These are phyloP conservation scores for Apodemus sylvaticus DNA, from an alignment of 2,113 vertebrate species.

Conservation along the genomic window DNA sequence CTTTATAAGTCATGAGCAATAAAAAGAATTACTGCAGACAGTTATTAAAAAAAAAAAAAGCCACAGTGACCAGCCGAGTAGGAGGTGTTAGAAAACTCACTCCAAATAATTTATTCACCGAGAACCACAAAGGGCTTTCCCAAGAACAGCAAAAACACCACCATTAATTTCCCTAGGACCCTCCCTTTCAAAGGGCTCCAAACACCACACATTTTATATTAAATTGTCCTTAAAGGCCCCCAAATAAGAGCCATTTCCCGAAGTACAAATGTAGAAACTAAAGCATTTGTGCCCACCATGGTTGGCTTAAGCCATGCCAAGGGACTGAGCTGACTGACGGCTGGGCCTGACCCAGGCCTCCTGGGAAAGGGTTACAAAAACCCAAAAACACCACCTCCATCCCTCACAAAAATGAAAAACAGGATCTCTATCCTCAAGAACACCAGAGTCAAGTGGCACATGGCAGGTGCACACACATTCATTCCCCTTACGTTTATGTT, in stretches of 20 bases:
- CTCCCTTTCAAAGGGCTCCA: constrained; percentile 71
- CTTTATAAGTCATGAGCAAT: constrained; percentile 74
- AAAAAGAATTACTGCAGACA: constrained; percentile 70
- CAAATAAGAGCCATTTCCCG: constrained; percentile 70
- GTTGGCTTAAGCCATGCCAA: constrained; percentile 18
- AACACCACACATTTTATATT: constrained; percentile 71
- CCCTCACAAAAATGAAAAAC: constrained; percentile 26
- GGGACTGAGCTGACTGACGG: not conserved
- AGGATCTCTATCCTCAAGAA: not conserved
- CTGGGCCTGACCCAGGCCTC: not conserved
- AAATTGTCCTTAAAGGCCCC: constrained; percentile 75
- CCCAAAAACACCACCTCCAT: not conserved
- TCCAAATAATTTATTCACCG: constrained; percentile 76
- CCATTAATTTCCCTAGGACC: constrained; percentile 74
- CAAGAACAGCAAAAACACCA: constrained; percentile 76
- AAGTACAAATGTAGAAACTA: constrained; percentile 50
- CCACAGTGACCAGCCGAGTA: constrained; percentile 51
- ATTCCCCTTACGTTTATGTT: not conserved
- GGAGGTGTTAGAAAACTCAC: constrained; percentile 79
- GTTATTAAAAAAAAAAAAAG: constrained; percentile 68
- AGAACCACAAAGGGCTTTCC: constrained; percentile 79
- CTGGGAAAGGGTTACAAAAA: not conserved
- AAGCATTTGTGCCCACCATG: constrained; percentile 25
- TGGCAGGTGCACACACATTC: not conserved
- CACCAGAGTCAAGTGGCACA: not conserved